A percentile compares a stretch with the other conserved stretches of the same genome.
Evolutionary conservation across 92 coral and sea anemone species (phyloP).

Genomic region (Epizoanthus scotinus): DNA sequence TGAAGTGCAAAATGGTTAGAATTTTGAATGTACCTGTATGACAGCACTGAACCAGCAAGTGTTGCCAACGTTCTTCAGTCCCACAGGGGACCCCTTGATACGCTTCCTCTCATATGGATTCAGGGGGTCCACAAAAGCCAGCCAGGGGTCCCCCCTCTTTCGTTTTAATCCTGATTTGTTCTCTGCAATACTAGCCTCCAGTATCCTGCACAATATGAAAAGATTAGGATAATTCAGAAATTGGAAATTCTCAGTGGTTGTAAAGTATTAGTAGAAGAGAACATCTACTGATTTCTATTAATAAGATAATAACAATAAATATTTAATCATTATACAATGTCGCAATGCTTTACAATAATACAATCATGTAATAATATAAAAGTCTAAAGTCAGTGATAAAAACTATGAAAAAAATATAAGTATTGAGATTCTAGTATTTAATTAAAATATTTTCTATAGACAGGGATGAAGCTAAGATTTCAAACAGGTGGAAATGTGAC

Average conservation of each 20-base stretch:
- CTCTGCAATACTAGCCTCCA: constrained; percentile 89
- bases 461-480: no score
- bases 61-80: constrained; percentile 89
- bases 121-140: constrained; percentile 86
- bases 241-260: neutral
- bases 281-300: no score
- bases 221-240: neutral
- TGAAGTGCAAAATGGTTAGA: neutral
- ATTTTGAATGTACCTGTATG: constrained; percentile 67
- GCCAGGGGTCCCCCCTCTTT: constrained; percentile 85
- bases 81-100: constrained; percentile 83
- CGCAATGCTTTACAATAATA: no score
- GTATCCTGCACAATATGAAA: constrained; percentile 51
- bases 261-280: no score
- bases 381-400: no score
- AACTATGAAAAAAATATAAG: no score
- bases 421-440: no score
- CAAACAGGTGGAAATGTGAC: no score
- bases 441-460: no score
- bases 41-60: constrained; percentile 99
- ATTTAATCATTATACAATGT: no score
- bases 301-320: no score
- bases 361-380: no score
- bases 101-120: constrained; percentile 88
- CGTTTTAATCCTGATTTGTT: constrained; percentile 83